Evolutionary conservation across 2,797 vertebrate genomes (phyloP).

Genomic region (Cynopterus sphinx): DNA sequence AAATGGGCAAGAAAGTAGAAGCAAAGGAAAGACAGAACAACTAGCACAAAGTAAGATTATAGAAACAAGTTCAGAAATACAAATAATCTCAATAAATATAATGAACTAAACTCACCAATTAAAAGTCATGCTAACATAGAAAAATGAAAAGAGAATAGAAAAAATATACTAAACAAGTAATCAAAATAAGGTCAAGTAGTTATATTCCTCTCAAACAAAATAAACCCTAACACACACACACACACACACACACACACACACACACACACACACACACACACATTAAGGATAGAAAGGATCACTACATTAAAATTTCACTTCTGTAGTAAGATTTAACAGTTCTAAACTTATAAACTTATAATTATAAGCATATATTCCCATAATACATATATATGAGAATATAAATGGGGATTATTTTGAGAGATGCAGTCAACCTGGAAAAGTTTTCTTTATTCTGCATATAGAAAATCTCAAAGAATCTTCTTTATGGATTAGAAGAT

Average conservation of each 20-base stretch:
- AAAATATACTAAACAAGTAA: background rate
- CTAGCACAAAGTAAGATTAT: background rate
- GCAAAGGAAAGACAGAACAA: conserved; percentile 12
- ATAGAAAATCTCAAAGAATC: background rate
- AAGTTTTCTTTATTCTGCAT: background rate
- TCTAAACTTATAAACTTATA: background rate
- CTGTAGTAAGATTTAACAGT: background rate
- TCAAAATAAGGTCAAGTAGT: background rate
- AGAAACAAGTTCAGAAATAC: background rate
- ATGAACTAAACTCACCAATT: background rate
- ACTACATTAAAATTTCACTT: background rate
- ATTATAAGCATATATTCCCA: background rate
- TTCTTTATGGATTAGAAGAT: background rate
- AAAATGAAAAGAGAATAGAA: background rate
- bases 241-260: background rate
- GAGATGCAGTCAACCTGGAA: background rate
- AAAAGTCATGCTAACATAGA: background rate
- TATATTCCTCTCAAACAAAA: background rate
- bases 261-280: background rate
- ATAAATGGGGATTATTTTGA: background rate
- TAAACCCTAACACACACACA: background rate
- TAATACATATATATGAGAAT: background rate
- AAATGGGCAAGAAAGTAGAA: background rate
- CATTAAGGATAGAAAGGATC: background rate
- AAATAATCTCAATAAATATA: background rate